Evolutionary conservation across 2,888 invertebrate species (phyloP), one percentile per base, ranked within the genome.

Genomic region (Volucella inflata): DNA sequence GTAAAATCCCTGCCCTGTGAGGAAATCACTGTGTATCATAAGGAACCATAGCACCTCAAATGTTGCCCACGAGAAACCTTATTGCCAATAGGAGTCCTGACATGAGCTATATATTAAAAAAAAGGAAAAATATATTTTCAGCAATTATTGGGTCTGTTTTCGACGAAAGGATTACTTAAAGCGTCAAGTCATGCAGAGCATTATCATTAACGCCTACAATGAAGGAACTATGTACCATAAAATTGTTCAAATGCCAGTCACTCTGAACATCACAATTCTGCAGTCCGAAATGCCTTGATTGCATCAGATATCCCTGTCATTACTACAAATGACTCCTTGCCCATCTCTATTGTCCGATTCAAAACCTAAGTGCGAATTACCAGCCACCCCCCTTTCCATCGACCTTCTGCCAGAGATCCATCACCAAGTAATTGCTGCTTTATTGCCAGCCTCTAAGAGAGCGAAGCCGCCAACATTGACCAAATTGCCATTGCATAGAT

Each of bases 401-500:
- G 42, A 46, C 16, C 48, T n/a, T 21, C 46, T 11, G n/a, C n/a
- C 1, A n/a, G 11, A 16, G 51, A 67, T 62, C 50, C 72, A 38
- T 72, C 74, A 30, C 75, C 64, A 53, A 21, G 42, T 84, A 84
- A 80, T 84, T 70, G 75, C 75, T 59, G 57, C 70, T 79, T 75
- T 84, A 84, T 80, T 74, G 21, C 68, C 2, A 44, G 16, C 16
- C 21, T 67, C 62, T 30, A 30, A 62, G 38, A 65, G 53, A 68
- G 50, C 76, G 59, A 80, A 68, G 76, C 55, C 71, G 85, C 57
- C 74, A 48, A 36, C 64, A 55, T 76, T 36, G 50, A 12, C 76
- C 55, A 74, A 75, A 79, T 71, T 55, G 40, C 70, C 64, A 59
- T 75, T 16, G 53, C 55, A 72, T 70, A 59, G 59, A 77, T 65